phyloP scores from a whole-genome alignment of 2,797 vertebrate genomes.

The Pelodytes ibericus region DNA sequence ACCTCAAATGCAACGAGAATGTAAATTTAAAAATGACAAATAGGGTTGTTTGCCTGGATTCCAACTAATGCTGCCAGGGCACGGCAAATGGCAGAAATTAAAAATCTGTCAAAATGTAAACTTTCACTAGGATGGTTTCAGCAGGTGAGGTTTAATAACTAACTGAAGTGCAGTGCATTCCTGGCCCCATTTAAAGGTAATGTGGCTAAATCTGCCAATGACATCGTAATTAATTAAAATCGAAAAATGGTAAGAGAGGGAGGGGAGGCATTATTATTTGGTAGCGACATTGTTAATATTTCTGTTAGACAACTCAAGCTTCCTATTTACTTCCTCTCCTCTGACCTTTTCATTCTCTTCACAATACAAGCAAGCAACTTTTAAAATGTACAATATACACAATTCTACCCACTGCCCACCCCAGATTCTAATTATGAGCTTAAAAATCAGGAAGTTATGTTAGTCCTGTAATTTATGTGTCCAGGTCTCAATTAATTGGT shows the following conservation, averaged over 20 bases:
- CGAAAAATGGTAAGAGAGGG: neutral
- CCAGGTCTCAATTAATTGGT: slow-evolving; percentile 52
- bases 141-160: neutral
- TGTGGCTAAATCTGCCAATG: neutral
- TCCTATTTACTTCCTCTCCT: slow-evolving; percentile 61
- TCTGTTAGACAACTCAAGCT: slow-evolving; percentile 79
- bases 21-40: slow-evolving; percentile 73
- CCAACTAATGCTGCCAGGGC: slow-evolving; percentile 9
- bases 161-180: slow-evolving; percentile 21
- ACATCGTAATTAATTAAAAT: slow-evolving; percentile 8
- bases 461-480: slow-evolving; percentile 60
- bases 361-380: slow-evolving; percentile 81
- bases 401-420: slow-evolving; percentile 71
- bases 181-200: slow-evolving; percentile 11
- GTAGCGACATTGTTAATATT: slow-evolving; percentile 75
- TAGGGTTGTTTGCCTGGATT: slow-evolving; percentile 67
- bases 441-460: slow-evolving; percentile 60
- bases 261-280: slow-evolving; percentile 65
- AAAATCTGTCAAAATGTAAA: neutral
- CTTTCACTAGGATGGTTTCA: neutral
- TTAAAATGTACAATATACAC: slow-evolving; percentile 84
- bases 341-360: slow-evolving; percentile 66
- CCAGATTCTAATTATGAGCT: slow-evolving; percentile 66
- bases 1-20: slow-evolving; percentile 62
- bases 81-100: slow-evolving; percentile 14